A percentile compares a stretch with the other conserved stretches of the same genome.
Conservation (phyloP, 2,113 vertebrate genomes). For the Catharus fuscescens region DNA sequence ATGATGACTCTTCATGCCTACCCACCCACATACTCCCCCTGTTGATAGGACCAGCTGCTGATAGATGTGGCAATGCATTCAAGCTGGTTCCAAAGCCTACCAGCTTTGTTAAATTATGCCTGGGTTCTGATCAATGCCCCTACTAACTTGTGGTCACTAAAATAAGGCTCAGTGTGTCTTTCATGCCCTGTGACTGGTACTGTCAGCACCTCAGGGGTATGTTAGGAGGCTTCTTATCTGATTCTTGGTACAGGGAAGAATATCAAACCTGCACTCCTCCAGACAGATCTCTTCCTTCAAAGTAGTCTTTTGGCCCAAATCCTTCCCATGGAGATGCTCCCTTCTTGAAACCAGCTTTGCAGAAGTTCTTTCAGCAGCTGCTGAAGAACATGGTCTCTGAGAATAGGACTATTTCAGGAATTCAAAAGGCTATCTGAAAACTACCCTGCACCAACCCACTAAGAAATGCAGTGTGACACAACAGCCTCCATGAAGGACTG, state of each 20-base stretch:
- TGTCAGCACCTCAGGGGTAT: neutral
- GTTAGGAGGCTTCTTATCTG: neutral
- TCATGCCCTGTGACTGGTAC: neutral
- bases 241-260: neutral
- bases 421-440: neutral
- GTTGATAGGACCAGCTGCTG: neutral
- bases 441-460: neutral
- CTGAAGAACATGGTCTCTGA: neutral
- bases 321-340: neutral
- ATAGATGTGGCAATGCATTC: neutral
- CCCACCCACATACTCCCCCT: neutral
- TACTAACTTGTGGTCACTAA: neutral
- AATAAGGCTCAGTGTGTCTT: neutral
- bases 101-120: neutral
- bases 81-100: neutral
- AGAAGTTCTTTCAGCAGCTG: neutral
- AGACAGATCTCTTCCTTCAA: neutral
- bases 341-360: neutral
- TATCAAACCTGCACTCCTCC: neutral
- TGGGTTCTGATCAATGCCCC: neutral
- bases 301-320: neutral
- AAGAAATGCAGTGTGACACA: neutral
- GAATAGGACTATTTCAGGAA: neutral
- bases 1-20: neutral
- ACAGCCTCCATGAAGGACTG: neutral